Conservation (phyloP, 2,888 invertebrate genomes). For the Argyresthia goedartella region DNA sequence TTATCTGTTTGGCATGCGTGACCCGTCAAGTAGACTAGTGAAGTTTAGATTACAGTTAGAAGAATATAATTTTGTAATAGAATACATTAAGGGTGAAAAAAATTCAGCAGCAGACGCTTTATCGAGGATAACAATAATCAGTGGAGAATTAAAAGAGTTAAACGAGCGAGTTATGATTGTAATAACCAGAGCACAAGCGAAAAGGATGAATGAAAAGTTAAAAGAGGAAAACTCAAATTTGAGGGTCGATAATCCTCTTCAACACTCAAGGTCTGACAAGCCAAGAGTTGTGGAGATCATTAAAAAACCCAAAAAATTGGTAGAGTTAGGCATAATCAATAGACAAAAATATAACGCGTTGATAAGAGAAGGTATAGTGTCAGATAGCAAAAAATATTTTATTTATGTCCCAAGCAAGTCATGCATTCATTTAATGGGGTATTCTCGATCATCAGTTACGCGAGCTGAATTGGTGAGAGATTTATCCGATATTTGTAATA, state of each 20-base stretch:
- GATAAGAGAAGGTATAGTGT: neutral
- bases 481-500: neutral
- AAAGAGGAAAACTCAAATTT: neutral
- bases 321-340: neutral
- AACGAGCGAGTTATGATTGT: neutral
- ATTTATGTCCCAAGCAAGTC: neutral
- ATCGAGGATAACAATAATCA: neutral
- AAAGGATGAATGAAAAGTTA: neutral
- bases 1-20: neutral
- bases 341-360: neutral
- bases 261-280: neutral
- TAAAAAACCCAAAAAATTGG: neutral
- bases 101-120: neutral
- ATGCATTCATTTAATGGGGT: neutral
- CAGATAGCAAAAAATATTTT: neutral
- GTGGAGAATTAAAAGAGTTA: neutral
- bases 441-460: neutral
- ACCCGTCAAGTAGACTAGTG: conserved; percentile 1
- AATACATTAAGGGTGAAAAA: neutral
- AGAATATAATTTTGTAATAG: too few species aligned
- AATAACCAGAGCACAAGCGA: neutral
- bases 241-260: neutral
- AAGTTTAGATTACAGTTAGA: neutral
- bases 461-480: neutral
- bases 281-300: conserved; percentile 1